phyloP scores from a whole-genome alignment of 2,888 invertebrate species.

The Synanthedon tipuliformis region DNA sequence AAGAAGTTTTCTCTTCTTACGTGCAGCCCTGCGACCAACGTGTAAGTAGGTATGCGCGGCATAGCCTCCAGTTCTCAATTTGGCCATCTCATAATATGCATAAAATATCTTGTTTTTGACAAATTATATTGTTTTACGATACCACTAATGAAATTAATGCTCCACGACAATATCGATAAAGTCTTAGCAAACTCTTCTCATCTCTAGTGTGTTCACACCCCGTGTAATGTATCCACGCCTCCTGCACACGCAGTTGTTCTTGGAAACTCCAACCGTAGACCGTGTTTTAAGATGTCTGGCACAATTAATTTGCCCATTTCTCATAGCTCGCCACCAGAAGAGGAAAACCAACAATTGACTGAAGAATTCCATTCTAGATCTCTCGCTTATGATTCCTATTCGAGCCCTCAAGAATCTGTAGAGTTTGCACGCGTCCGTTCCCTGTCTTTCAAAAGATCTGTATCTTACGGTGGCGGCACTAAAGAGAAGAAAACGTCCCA shows the following conservation, averaged over 20 bases:
- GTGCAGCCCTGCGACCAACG: no score
- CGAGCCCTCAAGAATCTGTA: not conserved
- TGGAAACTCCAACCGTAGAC: not conserved
- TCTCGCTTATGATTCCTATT: not conserved
- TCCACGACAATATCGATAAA: no score
- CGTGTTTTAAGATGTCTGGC: not conserved
- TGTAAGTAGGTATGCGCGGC: no score
- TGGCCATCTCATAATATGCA: no score
- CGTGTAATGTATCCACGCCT: not conserved
- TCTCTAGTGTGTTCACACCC: not conserved
- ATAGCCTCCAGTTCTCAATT: no score
- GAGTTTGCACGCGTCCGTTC: not conserved
- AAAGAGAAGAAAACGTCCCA: no score
- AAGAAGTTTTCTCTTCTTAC: no score
- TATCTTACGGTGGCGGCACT: not conserved
- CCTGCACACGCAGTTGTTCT: not conserved
- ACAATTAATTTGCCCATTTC: not conserved
- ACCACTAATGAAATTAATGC: no score
- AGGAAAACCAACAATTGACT: not conserved
- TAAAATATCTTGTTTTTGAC: no score
- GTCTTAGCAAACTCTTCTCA: not conserved
- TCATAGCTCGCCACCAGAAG: not conserved
- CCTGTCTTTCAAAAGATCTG: not conserved
- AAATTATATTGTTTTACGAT: no score
- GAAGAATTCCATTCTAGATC: not conserved